phyloP scores from a whole-genome alignment of 2,797 vertebrate genomes.

The Acomys russatus region DNA sequence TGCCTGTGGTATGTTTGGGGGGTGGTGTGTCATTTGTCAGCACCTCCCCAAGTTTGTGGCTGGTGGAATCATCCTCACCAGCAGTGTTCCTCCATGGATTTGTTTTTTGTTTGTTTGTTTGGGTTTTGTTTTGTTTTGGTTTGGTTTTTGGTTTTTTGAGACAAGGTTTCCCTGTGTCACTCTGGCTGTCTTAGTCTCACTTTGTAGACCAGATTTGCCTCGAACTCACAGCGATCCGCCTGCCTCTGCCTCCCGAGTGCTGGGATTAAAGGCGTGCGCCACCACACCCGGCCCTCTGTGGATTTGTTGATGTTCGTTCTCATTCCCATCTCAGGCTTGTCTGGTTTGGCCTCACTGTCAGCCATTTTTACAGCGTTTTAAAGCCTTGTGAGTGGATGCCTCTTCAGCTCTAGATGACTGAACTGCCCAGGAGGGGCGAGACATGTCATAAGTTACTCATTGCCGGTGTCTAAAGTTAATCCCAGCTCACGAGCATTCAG shows the following conservation, averaged over 20 bases:
- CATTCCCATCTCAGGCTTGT: neutral
- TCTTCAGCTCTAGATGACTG: neutral
- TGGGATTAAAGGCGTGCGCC: too few relatives aligned
- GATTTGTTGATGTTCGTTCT: rapidly evolving
- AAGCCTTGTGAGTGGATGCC: neutral
- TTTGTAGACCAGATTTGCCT: too few relatives aligned
- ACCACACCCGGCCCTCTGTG: too few relatives aligned
- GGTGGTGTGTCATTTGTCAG: rapidly evolving
- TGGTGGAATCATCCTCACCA: too few relatives aligned
- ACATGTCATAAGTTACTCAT: rapidly evolving
- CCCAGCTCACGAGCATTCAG: neutral
- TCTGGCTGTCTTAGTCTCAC: too few relatives aligned
- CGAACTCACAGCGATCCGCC: too few relatives aligned
- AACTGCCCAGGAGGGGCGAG: neutral
- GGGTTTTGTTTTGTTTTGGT: too few relatives aligned
- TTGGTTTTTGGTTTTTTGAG: too few relatives aligned
- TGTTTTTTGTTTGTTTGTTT: too few relatives aligned
- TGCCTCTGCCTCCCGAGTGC: too few relatives aligned
- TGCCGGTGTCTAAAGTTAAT: neutral
- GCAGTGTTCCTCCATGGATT: rapidly evolving
- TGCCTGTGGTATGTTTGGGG: too few relatives aligned
- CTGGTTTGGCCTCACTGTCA: neutral
- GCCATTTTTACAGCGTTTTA: neutral
- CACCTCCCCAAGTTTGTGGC: neutral
- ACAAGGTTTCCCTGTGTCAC: too few relatives aligned